Evolutionary conservation across 2,113 vertebrate species (phyloP).

Genomic region (Vulpes vulpes): DNA sequence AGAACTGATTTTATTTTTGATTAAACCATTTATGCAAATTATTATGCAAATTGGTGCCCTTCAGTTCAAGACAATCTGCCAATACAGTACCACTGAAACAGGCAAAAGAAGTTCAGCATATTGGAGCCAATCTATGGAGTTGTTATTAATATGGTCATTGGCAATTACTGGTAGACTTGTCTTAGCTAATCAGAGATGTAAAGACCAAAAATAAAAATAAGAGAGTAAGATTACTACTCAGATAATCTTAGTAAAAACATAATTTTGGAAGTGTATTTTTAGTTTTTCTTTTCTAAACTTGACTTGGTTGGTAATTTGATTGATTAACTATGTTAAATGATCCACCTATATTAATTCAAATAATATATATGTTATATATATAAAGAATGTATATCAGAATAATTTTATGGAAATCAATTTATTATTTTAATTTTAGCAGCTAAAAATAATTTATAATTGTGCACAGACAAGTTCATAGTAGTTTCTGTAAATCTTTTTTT

Average conservation of each 20-base stretch:
- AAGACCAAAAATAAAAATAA: not conserved
- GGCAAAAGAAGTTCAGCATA: not conserved
- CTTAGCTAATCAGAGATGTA: not conserved
- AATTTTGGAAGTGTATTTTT: not conserved
- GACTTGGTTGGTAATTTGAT: not conserved
- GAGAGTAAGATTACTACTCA: not conserved
- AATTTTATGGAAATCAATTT: not conserved
- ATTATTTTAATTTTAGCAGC: not conserved
- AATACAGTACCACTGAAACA: conserved; percentile 16
- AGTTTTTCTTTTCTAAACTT: not conserved
- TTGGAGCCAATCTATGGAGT: not conserved
- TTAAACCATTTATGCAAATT: conserved; percentile 66
- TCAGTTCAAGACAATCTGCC: conserved; percentile 61
- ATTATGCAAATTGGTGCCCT: conserved; percentile 55
- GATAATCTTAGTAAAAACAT: not conserved
- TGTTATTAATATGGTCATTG: not conserved
- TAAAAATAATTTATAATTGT: not conserved
- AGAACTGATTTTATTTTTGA: conserved; percentile 72
- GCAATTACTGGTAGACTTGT: not conserved
- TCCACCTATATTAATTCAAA: not conserved
- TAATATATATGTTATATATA: not conserved
- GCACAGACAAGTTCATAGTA: not conserved
- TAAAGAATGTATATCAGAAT: not conserved
- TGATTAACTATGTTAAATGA: not conserved
- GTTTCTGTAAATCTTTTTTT: not conserved